Base-by-base conservation (phyloP, 1,140 invertebrate genomes). In the Bombus affinis region DNA sequence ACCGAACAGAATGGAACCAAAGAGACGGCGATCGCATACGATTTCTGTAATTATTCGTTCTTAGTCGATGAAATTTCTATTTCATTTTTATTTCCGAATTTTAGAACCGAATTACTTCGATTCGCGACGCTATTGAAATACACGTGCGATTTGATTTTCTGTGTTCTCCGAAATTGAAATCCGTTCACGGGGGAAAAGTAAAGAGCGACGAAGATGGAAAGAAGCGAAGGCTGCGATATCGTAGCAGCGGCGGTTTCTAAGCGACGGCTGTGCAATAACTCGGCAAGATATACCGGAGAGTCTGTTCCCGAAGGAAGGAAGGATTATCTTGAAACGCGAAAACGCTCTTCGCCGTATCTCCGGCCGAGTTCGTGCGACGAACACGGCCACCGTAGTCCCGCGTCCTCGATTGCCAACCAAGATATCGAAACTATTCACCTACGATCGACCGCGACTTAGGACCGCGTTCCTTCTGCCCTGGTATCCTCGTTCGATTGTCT, bases 291-390 rank as follows among this genome's bases (percentile, higher is more conserved):
- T 85, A 89, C 86, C 79, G 76, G 81, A 35, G 75, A 84, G 85
- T 86, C 80, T 65, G 85, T 86, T 76, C 75, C 72, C 76, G 85
- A 77, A 73, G 83, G 87, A 77, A 88, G 85, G 68, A 83, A 86
- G 90, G 88, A 90, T 90, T 95, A 95, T 95, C 94, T 92, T 81
- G 87, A 90, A 94, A 95, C 94, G 93, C 90, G 94, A 94, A 94
- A 95, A 95, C 88, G 93, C 94, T 95, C 92, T 95, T 84, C 88
- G 92, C 88, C 91, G 92, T 94, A 94, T 94, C 94, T 93, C 90
- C 77, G 85, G 83, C 32, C 44, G 76, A 78, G 83, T 76, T 85
- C 59, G 68, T 32, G 25, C 68, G 85, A 44, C 72, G 80, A 76
- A 71, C 68, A 71, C 44, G 74, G 83, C 83, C 83, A 85, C 83